Conservation (phyloP, 2,113 vertebrate species). For the Onychostoma macrolepis region DNA sequence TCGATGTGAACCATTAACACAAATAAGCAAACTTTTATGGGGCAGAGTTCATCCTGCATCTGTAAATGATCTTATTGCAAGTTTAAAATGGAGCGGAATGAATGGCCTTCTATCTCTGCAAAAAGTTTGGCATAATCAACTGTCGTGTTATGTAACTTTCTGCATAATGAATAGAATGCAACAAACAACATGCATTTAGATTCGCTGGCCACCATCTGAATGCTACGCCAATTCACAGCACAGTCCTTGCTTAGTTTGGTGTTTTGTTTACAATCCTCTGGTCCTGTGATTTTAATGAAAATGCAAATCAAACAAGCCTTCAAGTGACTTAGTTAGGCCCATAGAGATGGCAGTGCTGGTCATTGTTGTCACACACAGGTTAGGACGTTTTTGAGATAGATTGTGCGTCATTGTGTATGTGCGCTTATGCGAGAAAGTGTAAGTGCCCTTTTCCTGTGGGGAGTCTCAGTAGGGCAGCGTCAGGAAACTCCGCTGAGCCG, state of each 20-base stretch:
- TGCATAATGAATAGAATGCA: conserved; percentile 5
- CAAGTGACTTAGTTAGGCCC: background rate
- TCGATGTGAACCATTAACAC: background rate
- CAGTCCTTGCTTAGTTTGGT: background rate
- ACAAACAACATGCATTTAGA: background rate
- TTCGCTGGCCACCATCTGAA: background rate
- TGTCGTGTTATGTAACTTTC: background rate
- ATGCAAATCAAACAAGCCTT: conserved; percentile 8
- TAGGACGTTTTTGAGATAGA: conserved; percentile 62
- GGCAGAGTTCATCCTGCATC: background rate
- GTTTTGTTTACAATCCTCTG: conserved; percentile 18
- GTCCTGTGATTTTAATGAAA: conserved; percentile 2
- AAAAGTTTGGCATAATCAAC: background rate
- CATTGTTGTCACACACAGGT: background rate
- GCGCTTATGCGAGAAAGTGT: conserved; percentile 5
- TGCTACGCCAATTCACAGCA: too few species aligned
- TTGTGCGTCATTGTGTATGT: background rate
- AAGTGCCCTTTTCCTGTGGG: conserved; percentile 67
- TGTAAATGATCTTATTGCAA: conserved; percentile 22
- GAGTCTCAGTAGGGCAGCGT: conserved; percentile 52
- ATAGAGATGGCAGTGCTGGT: background rate
- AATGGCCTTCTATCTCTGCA: background rate
- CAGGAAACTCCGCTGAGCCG: conserved; percentile 69
- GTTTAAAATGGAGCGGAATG: background rate
- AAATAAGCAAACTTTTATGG: background rate